Percentiles rank a stretch among this genome's conserved stretches.
These are phyloP conservation scores for Coelopa frigida DNA, from an alignment of 1,140 invertebrate species.

Conservation along the genomic window DNA sequence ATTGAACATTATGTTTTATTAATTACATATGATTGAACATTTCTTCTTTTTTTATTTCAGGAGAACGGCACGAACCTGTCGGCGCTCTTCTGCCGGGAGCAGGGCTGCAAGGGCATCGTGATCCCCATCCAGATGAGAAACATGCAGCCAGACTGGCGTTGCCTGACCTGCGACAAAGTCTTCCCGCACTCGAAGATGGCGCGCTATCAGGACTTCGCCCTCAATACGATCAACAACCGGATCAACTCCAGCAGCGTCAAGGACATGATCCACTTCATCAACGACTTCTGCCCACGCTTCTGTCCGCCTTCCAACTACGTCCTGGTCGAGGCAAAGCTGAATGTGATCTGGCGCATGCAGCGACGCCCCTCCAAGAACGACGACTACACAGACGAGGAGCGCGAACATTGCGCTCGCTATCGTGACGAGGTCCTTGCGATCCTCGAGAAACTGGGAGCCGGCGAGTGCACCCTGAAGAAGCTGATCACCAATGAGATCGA, in stretches of 20 bases:
- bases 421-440: conserved; percentile 44
- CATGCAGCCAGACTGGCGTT: conserved; percentile 38
- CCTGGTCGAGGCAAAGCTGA: conserved; percentile 38
- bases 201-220: conserved; percentile 38
- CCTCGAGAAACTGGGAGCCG: conserved; percentile 41
- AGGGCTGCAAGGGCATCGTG: conserved; percentile 37
- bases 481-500: conserved; percentile 39
- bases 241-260: conserved; percentile 36
- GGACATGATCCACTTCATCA: conserved; percentile 41
- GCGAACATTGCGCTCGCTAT: conserved; percentile 39
- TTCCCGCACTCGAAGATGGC: conserved; percentile 38
- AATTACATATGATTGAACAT: background rate
- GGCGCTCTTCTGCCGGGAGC: conserved; percentile 36
- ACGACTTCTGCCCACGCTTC: conserved; percentile 38
- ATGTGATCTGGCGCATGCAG: conserved; percentile 41
- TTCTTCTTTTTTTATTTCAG: conserved; percentile 16
- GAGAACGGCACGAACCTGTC: conserved; percentile 41
- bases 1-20: background rate
- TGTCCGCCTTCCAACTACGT: conserved; percentile 41
- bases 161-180: conserved; percentile 33
- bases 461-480: conserved; percentile 46
- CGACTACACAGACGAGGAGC: conserved; percentile 28
- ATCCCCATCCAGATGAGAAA: conserved; percentile 38
- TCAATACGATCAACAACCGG: conserved; percentile 40
- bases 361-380: conserved; percentile 23